A percentile compares a stretch with the other conserved stretches of the same genome.
These are phyloP conservation scores for Caenorhabditis sp. DNA, from an alignment of 2,888 invertebrate species.

Conservation along the genomic window DNA sequence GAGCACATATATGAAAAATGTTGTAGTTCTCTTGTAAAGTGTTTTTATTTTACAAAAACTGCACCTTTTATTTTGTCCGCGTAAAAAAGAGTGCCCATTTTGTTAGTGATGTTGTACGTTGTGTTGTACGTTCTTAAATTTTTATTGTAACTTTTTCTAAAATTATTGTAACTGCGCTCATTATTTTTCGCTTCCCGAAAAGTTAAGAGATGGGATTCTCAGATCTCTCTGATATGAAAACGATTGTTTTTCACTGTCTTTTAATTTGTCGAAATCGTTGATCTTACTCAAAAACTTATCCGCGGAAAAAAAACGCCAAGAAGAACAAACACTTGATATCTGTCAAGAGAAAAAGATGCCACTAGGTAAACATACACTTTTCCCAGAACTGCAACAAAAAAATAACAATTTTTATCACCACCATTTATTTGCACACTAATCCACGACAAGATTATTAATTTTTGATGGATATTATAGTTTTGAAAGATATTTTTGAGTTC, in stretches of 20 bases:
- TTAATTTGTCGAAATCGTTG: background rate
- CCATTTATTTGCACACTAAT: slow-evolving; percentile 46
- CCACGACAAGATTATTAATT: slow-evolving; percentile 40
- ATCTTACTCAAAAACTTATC: background rate
- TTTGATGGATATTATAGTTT: slow-evolving; percentile 9
- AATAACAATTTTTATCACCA: slow-evolving; percentile 23
- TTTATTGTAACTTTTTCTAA: no score
- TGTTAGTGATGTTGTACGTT: no score
- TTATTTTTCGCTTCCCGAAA: no score
- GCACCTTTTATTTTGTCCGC: no score
- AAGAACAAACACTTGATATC: background rate
- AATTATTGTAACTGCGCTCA: no score
- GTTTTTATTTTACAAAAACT: no score
- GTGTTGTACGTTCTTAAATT: no score
- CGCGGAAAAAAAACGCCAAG: background rate
- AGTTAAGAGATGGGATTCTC: no score
- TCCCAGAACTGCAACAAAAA: background rate
- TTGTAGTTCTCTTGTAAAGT: no score
- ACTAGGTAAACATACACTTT: background rate
- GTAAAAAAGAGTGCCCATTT: no score
- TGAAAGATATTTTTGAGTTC: slow-evolving; percentile 8
- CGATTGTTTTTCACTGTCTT: no score
- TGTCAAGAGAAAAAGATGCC: background rate
- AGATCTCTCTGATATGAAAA: background rate
- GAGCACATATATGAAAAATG: no score